These are phyloP conservation scores for Mormyrus iriodes DNA, from an alignment of 2,113 vertebrate species.

Conservation along the genomic window DNA sequence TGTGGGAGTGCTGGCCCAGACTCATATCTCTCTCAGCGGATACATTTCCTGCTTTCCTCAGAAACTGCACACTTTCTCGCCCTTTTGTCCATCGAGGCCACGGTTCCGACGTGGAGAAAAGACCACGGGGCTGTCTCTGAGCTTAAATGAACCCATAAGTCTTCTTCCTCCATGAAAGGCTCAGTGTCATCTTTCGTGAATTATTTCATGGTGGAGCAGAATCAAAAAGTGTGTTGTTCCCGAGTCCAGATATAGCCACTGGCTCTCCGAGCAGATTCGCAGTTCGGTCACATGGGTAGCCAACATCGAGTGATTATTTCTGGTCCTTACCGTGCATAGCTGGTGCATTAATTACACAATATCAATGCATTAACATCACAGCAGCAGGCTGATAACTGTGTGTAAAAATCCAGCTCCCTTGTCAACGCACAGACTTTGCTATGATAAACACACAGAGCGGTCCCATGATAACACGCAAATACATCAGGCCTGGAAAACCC, in stretches of 20 bases:
- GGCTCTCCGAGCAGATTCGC: not conserved
- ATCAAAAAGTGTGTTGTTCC: not conserved
- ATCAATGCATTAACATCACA: not conserved
- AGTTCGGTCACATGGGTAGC: not conserved
- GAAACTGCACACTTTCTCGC: not conserved
- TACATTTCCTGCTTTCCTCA: not conserved
- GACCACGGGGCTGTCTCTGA: not conserved
- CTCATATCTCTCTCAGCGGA: slow-evolving; percentile 1
- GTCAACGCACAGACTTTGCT: slow-evolving; percentile 11
- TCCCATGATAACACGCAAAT: slow-evolving; percentile 8
- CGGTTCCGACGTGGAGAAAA: not conserved
- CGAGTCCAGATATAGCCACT: slow-evolving; percentile 12
- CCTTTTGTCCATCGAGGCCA: not conserved
- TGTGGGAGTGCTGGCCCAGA: slow-evolving; percentile 6
- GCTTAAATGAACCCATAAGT: not conserved
- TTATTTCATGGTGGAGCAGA: not conserved
- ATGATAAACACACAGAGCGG: slow-evolving; percentile 21
- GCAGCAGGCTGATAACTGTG: not conserved
- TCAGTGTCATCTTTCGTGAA: slow-evolving; percentile 6
- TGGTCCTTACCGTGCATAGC: not conserved
- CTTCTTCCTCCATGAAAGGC: not conserved
- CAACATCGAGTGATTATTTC: not conserved
- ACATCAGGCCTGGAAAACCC: not conserved
- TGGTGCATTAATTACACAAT: not conserved
- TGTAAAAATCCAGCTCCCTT: not conserved